phyloP scores from a whole-genome alignment of 2,888 invertebrate species.

The Trichopoda pennipes region DNA sequence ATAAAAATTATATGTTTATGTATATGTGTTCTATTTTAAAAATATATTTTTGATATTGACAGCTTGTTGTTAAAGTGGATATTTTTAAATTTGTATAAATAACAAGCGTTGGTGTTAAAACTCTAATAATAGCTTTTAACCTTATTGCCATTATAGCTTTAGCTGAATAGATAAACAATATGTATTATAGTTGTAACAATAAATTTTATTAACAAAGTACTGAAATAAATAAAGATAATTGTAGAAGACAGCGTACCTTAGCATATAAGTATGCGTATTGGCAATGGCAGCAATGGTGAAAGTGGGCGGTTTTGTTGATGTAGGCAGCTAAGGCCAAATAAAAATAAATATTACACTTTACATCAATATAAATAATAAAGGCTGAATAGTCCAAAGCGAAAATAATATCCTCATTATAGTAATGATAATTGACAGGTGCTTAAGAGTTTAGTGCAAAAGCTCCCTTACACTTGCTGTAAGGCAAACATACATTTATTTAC shows the following conservation, averaged over 20 bases:
- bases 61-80: slow-evolving; percentile 6
- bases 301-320: background rate
- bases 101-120: slow-evolving; percentile 34
- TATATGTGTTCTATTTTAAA: background rate
- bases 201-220: slow-evolving; percentile 12
- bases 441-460: background rate
- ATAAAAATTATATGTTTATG: no score
- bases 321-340: background rate
- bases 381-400: background rate
- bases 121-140: slow-evolving; percentile 14
- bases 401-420: background rate
- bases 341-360: background rate
- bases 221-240: background rate
- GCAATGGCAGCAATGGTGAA: background rate
- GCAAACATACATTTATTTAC: background rate
- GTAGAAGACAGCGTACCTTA: background rate
- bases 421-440: background rate
- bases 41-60: slow-evolving; percentile 1
- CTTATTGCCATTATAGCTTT: slow-evolving; percentile 18
- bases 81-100: slow-evolving; percentile 7
- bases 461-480: background rate
- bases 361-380: background rate
- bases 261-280: background rate
- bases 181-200: slow-evolving; percentile 14
- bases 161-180: slow-evolving; percentile 1